Percentiles rank a stretch among this genome's conserved stretches.
Evolutionary conservation across 1,140 invertebrate genomes (phyloP).

Genomic region (Platyscapa corneri): DNA sequence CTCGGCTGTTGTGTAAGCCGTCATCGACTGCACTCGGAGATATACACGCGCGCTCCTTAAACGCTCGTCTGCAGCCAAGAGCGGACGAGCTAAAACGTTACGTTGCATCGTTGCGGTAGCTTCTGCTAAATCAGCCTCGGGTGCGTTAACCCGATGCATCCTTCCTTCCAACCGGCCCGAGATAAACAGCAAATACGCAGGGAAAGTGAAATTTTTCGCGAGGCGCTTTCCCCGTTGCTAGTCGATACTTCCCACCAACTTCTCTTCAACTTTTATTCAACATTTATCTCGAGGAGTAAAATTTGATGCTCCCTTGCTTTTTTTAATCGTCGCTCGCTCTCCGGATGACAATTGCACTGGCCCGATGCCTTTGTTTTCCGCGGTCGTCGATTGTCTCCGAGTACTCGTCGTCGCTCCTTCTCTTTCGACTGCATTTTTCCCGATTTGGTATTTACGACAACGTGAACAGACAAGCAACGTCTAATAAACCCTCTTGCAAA

Average conservation of each 20-base stretch:
- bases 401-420: too few relatives aligned
- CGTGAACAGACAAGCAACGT: too few relatives aligned
- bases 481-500: too few relatives aligned
- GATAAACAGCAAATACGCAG: neutral
- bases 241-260: neutral
- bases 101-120: neutral
- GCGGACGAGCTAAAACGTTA: neutral
- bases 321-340: too few relatives aligned
- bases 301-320: too few relatives aligned
- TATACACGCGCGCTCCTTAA: neutral
- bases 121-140: constrained; percentile 53
- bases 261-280: too few relatives aligned
- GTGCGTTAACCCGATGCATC: constrained; percentile 70
- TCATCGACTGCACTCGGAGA: neutral
- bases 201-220: neutral
- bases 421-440: too few relatives aligned
- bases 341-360: too few relatives aligned
- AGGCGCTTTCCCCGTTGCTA: neutral
- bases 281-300: too few relatives aligned
- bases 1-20: neutral
- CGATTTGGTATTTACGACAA: too few relatives aligned
- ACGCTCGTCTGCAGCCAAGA: neutral
- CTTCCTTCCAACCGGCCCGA: constrained; percentile 50
- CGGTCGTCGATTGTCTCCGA: too few relatives aligned
- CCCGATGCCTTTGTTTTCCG: too few relatives aligned